Conservation (phyloP, 2,797 vertebrate genomes). For the Bradypodion ventrale region DNA sequence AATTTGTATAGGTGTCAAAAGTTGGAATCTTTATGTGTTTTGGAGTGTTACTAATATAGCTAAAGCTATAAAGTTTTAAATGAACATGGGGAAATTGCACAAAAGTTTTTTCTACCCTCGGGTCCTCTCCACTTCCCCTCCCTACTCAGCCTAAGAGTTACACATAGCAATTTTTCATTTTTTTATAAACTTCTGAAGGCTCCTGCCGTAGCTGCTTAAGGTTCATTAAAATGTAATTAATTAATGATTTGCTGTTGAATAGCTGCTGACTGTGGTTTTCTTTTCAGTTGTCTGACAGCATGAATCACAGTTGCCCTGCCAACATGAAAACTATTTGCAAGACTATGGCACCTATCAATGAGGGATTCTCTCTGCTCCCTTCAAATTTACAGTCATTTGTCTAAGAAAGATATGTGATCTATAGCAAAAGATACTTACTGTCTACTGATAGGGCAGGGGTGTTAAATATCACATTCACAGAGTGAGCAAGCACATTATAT, state of each 20-base stretch:
- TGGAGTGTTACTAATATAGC: conserved; percentile 73
- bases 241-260: conserved; percentile 88
- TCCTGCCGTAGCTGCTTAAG: conserved; percentile 85
- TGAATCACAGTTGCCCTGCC: conserved; percentile 84
- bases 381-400: conserved; percentile 73
- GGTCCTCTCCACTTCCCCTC: conserved; percentile 75
- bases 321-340: conserved; percentile 84
- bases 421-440: conserved; percentile 20
- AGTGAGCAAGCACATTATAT: conserved; percentile 30
- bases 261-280: conserved; percentile 87
- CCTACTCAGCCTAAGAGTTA: conserved; percentile 81
- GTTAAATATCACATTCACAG: background rate
- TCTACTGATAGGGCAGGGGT: background rate
- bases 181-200: conserved; percentile 88
- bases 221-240: conserved; percentile 91
- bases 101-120: conserved; percentile 73
- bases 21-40: conserved; percentile 67
- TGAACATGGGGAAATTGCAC: conserved; percentile 78
- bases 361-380: conserved; percentile 56
- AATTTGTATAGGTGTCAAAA: conserved; percentile 70
- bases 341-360: conserved; percentile 82
- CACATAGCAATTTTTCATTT: conserved; percentile 87
- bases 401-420: conserved; percentile 69
- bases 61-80: conserved; percentile 75
- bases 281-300: conserved; percentile 83